Conservation (phyloP, 2,888 invertebrate genomes). For the Mactromeris polynyma region DNA sequence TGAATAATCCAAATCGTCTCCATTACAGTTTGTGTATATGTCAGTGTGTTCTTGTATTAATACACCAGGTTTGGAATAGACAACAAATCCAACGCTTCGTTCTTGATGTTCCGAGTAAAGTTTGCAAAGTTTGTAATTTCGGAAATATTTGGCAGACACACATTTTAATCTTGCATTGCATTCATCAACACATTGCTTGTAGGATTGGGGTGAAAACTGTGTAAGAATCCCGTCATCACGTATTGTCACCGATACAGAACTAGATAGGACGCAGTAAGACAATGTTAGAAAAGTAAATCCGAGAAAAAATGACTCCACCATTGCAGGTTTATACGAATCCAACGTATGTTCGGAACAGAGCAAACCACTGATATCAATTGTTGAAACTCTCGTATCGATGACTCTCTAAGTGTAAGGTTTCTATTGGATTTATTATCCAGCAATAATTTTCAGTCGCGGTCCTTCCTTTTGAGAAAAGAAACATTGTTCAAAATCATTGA, state of each 20-base stretch:
- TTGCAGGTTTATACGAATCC: too few relatives aligned
- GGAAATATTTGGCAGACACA: background rate
- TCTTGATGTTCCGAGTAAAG: background rate
- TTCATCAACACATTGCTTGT: background rate
- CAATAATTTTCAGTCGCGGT: too few relatives aligned
- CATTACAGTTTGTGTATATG: background rate
- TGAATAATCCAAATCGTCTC: background rate
- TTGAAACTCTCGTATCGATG: too few relatives aligned
- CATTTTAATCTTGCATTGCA: background rate
- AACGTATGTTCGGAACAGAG: too few relatives aligned
- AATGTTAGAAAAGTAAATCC: background rate
- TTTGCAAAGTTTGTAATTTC: background rate
- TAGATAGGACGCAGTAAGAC: background rate
- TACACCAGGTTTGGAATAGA: background rate
- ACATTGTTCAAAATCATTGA: too few relatives aligned
- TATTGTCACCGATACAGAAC: background rate
- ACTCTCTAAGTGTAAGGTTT: too few relatives aligned
- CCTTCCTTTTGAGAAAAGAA: too few relatives aligned
- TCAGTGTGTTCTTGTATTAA: background rate
- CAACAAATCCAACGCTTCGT: background rate
- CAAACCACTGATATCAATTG: too few relatives aligned
- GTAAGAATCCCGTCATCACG: background rate
- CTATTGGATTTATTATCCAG: too few relatives aligned
- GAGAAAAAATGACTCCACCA: too few relatives aligned
- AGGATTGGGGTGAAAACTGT: background rate